These are phyloP conservation scores for Apteryx mantelli DNA, from an alignment of 2,113 vertebrate species.

Conservation along the genomic window DNA sequence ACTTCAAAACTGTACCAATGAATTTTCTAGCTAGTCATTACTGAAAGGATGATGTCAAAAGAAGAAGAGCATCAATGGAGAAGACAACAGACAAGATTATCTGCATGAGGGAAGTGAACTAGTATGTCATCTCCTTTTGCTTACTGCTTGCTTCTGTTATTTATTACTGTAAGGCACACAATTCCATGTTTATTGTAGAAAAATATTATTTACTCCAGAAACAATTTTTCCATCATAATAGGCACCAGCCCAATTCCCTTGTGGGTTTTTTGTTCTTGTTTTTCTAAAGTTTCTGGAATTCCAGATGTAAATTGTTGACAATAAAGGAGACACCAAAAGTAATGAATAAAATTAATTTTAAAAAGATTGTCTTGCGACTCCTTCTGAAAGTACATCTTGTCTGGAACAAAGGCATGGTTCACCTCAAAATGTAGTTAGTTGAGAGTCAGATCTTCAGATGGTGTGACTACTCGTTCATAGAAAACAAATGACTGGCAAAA, in stretches of 20 bases:
- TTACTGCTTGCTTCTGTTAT: neutral
- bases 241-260: neutral
- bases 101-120: neutral
- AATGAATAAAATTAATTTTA: neutral
- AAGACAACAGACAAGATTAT: neutral
- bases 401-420: neutral
- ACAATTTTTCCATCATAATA: neutral
- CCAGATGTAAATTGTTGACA: neutral
- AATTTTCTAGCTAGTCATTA: neutral
- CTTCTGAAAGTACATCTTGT: neutral
- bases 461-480: neutral
- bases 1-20: neutral
- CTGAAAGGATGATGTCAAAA: neutral
- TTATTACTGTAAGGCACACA: neutral
- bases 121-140: neutral
- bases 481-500: neutral
- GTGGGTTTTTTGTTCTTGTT: neutral
- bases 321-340: neutral
- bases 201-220: neutral
- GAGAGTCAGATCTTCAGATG: neutral
- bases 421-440: neutral
- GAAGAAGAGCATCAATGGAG: neutral
- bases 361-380: neutral
- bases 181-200: neutral
- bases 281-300: neutral